Evolutionary conservation across 2,888 invertebrate genomes (phyloP).

Genomic region (Stenichneumon culpator): DNA sequence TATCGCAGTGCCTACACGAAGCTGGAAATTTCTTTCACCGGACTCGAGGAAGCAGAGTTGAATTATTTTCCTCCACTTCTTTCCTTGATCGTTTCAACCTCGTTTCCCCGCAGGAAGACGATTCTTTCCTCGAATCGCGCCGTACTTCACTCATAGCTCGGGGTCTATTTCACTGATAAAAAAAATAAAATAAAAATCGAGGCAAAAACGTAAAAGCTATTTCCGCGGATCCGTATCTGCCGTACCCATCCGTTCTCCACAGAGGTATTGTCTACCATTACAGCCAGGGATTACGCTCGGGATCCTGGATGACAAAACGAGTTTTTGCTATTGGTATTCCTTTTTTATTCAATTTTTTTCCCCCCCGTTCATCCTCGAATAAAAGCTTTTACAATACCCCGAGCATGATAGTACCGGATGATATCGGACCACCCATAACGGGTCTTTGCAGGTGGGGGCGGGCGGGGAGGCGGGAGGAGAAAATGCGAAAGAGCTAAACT

Average conservation of each 20-base stretch:
- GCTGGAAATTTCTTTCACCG: conserved; percentile 21
- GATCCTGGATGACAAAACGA: background rate
- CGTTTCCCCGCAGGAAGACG: background rate
- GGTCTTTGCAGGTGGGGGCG: background rate
- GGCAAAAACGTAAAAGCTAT: background rate
- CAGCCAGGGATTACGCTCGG: background rate
- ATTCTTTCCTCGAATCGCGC: background rate
- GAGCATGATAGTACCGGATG: conserved; percentile 32
- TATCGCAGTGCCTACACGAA: background rate
- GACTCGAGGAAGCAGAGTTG: background rate
- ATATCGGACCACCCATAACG: conserved; percentile 55
- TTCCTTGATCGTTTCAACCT: background rate
- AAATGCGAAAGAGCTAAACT: conserved; percentile 36
- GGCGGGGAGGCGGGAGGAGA: background rate
- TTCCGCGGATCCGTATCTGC: background rate
- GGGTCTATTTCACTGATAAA: background rate
- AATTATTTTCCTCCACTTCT: background rate
- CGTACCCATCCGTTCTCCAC: background rate
- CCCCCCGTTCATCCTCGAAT: conserved; percentile 1
- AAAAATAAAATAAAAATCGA: background rate
- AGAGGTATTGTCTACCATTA: background rate
- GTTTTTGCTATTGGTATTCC: background rate
- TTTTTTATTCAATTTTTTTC: background rate
- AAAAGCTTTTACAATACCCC: conserved; percentile 30
- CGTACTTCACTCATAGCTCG: background rate